Percentiles rank a stretch among this genome's conserved stretches.
Evolutionary conservation across 2,113 vertebrate genomes (phyloP).

Genomic region (Phrynosoma platyrhinos): DNA sequence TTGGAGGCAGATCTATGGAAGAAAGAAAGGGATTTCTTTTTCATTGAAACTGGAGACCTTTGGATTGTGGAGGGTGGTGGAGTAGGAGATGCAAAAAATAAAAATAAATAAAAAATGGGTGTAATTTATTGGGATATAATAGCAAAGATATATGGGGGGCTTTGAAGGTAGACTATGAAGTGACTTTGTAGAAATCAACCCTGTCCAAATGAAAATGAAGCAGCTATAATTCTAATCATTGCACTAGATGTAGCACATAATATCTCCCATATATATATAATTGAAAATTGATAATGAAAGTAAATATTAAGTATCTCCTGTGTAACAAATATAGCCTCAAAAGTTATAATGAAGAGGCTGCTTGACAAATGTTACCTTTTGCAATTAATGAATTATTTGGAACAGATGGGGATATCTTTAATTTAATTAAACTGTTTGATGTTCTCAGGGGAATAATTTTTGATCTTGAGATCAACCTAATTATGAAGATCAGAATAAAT

Average conservation of each 20-base stretch:
- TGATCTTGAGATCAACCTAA: conserved; percentile 12
- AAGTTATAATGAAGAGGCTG: conserved; percentile 1
- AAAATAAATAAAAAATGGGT: too few species aligned
- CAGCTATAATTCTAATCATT: neutral
- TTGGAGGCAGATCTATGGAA: too few species aligned
- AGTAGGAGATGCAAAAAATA: too few species aligned
- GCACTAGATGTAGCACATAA: neutral
- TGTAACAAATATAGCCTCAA: neutral
- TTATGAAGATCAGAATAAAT: conserved; percentile 37
- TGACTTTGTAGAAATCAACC: neutral
- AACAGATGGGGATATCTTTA: neutral
- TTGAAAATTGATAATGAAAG: neutral
- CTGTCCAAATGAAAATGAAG: conserved; percentile 1
- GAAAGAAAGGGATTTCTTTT: too few species aligned
- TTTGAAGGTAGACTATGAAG: neutral
- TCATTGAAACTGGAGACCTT: too few species aligned
- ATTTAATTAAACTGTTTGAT: conserved; percentile 25
- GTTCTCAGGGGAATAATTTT: conserved; percentile 27
- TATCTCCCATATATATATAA: neutral
- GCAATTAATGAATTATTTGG: conserved; percentile 15
- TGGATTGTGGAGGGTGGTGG: too few species aligned
- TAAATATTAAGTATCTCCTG: neutral
- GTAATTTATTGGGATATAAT: neutral
- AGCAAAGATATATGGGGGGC: neutral
- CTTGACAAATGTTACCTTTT: conserved; percentile 14